Evolutionary conservation across 2,797 vertebrate species (phyloP).

Genomic region (Acropternis orthonyx): DNA sequence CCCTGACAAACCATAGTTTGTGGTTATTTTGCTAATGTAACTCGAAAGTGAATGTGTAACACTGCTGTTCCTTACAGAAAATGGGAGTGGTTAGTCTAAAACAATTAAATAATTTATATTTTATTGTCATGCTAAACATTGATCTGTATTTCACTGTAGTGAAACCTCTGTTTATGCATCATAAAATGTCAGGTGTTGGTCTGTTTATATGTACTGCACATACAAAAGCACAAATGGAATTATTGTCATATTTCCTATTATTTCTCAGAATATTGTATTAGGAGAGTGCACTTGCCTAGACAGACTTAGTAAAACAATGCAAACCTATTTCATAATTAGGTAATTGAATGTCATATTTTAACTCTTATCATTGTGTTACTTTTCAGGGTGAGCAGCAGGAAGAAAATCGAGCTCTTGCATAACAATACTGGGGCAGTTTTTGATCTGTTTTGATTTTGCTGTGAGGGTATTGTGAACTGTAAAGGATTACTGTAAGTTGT

Average conservation of each 20-base stretch:
- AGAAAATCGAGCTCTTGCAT: not conserved
- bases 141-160: not conserved
- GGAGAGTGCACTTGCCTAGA: not conserved
- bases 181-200: not conserved
- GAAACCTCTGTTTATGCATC: not conserved
- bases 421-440: not conserved
- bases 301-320: not conserved
- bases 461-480: slow-evolving; percentile 9
- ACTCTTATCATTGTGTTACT: slow-evolving; percentile 3
- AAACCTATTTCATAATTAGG: not conserved
- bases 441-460: slow-evolving; percentile 9
- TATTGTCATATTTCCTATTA: not conserved
- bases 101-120: not conserved
- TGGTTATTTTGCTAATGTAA: not conserved
- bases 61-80: not conserved
- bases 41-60: not conserved
- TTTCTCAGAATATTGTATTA: not conserved
- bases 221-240: not conserved
- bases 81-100: not conserved
- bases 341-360: not conserved
- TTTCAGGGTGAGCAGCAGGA: slow-evolving; percentile 44
- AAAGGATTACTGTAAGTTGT: slow-evolving; percentile 27
- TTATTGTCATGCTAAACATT: not conserved
- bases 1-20: not conserved
- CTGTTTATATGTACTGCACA: not conserved